These are phyloP conservation scores for Ianthella basta DNA, from an alignment of 37 sponge, comb jelly and placozoan species.

Conservation along the genomic window DNA sequence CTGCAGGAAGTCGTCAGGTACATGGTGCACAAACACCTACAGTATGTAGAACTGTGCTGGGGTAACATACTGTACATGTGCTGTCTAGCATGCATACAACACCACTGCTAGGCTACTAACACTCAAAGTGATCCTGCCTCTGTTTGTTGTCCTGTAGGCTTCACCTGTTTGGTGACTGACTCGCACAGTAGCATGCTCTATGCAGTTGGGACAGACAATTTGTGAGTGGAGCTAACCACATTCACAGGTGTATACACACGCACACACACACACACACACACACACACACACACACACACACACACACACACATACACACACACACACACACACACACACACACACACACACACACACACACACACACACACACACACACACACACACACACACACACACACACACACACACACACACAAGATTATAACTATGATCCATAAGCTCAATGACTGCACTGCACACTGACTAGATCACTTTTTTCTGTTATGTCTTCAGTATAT, in stretches of 20 bases:
- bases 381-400: constrained; percentile 7
- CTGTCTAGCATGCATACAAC: too few species aligned
- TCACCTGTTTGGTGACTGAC: constrained; percentile 64
- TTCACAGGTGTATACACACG: constrained; percentile 10
- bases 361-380: constrained; percentile 20
- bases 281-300: constrained; percentile 20
- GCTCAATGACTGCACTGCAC: not conserved
- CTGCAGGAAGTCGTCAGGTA: not conserved
- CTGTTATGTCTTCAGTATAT: too few species aligned
- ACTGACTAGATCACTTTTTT: too few species aligned
- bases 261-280: constrained; percentile 36
- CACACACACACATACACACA: not conserved
- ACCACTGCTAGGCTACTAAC: not conserved
- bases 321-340: not conserved
- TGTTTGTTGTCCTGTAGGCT: constrained; percentile 43
- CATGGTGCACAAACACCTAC: not conserved
- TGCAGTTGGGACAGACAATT: constrained; percentile 64
- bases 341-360: constrained; percentile 36
- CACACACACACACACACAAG: not conserved
- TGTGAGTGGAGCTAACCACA: constrained; percentile 38
- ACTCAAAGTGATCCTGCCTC: not conserved
- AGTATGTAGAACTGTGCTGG: not conserved
- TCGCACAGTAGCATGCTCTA: constrained; percentile 45
- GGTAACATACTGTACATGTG: too few species aligned
- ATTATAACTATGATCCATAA: not conserved